Base-by-base conservation (phyloP, 2,113 vertebrate genomes). In the Lagenorhynchus albirostris region DNA sequence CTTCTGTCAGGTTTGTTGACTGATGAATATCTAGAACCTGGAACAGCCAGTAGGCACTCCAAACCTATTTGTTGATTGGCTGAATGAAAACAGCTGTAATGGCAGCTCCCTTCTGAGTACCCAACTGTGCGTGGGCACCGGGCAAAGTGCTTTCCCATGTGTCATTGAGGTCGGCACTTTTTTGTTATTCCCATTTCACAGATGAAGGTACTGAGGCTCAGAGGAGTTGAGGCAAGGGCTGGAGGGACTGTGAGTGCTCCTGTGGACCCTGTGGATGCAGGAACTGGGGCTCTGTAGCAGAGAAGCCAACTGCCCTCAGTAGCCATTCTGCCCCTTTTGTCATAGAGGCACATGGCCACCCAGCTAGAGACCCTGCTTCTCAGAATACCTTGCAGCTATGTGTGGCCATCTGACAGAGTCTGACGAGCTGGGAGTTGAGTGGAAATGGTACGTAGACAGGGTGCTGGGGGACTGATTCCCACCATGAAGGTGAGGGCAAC, bases 311-410 rank as follows among this genome's bases (percentile, higher is more conserved):
- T 12, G 2, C n/a, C 31, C 23, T 80, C 25, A 29, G 18, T 3
- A 79, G 23, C 70, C 38, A 36, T 55, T 4, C 20, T 5, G 23
- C n/a, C 38, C 6, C 36, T 58, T 84, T 31, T 88, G 62, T 33
- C 47, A 29, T 1, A 1, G 10, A 29, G 38, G 11, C 18, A 33
- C 2, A 10, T 0, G 21, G 21, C 13, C 63, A 50, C 21, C 15
- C 31, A 38, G 55, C 38, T 29, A 74, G 47, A 85, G 62, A 15
- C 74, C 68, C 26, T 33, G 38, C 25, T 44, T 89, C 65, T n/a
- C 83, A 74, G 67, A n/a, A 55, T 33, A 71, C 29, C 67, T 23
- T 79, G 20, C n/a, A n/a, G 47, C 55, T 58, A 67, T 20, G 10
- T 74, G 29, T 21, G 13, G 36, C 67, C 58, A 20, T 0, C 8